These are phyloP conservation scores for Gymnoscopelus braueri DNA, from an alignment of 2,797 vertebrate species.

Conservation along the genomic window DNA sequence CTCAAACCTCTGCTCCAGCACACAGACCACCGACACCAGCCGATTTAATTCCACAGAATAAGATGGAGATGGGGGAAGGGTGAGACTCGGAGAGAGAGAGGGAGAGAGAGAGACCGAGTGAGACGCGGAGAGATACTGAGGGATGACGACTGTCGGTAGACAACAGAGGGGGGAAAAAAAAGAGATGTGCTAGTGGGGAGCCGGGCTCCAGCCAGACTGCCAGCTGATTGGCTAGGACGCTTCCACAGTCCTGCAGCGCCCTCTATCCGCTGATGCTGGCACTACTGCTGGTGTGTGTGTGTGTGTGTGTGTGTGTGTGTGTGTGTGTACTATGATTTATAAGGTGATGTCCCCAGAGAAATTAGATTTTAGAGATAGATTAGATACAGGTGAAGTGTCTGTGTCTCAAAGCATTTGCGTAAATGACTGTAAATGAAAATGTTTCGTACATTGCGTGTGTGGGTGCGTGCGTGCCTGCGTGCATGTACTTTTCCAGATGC, in stretches of 20 bases:
- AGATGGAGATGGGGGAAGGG: slow-evolving; percentile 43
- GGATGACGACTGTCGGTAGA: slow-evolving; percentile 72
- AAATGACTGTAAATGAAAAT: not conserved
- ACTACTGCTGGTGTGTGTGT: slow-evolving; percentile 55
- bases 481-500: slow-evolving; percentile 75
- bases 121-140: slow-evolving; percentile 56
- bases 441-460: not conserved
- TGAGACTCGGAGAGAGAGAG: slow-evolving; percentile 41
- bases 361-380: too few species aligned
- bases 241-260: slow-evolving; percentile 76
- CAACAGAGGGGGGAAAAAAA: slow-evolving; percentile 71
- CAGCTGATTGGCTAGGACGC: slow-evolving; percentile 69
- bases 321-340: slow-evolving; percentile 39
- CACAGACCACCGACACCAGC: slow-evolving; percentile 47
- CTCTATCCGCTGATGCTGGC: slow-evolving; percentile 61
- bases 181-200: slow-evolving; percentile 71
- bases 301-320: slow-evolving; percentile 62
- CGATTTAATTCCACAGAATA: slow-evolving; percentile 67
- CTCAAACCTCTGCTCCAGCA: slow-evolving; percentile 43
- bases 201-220: slow-evolving; percentile 69
- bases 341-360: not conserved
- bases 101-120: slow-evolving; percentile 47
- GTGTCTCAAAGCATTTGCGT: not conserved
- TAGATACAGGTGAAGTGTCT: not conserved
- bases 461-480: slow-evolving; percentile 30